Conservation (phyloP, 2,113 vertebrate genomes). For the Pteronura brasiliensis region DNA sequence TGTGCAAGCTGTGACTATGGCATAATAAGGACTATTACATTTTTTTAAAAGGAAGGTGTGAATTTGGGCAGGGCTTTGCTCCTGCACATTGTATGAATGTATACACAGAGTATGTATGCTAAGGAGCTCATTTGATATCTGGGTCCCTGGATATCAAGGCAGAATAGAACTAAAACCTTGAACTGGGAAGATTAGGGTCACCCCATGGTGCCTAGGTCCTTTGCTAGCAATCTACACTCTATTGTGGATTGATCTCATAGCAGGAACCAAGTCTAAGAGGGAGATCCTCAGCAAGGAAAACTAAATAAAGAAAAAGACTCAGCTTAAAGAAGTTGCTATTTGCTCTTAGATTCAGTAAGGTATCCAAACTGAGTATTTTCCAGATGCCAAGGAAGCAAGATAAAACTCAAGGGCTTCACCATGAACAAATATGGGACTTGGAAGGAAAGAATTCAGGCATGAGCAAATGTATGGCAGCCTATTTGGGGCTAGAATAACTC, state of each 20-base stretch:
- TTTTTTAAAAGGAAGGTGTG: not conserved
- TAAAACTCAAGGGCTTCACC: not conserved
- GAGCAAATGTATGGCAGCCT: not conserved
- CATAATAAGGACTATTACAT: not conserved
- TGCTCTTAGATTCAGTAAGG: not conserved
- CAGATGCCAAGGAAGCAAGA: not conserved
- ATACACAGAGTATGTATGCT: not conserved
- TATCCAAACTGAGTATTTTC: constrained; percentile 14
- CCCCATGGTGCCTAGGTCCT: not conserved
- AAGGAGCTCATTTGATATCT: not conserved
- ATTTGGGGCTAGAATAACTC: not conserved
- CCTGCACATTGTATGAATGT: not conserved
- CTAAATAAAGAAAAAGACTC: not conserved
- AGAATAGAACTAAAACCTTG: not conserved
- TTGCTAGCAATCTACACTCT: not conserved
- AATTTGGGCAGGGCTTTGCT: not conserved
- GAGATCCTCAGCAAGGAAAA: not conserved
- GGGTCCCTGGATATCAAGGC: not conserved
- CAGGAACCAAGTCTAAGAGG: not conserved
- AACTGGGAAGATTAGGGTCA: not conserved
- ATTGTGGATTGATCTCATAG: not conserved
- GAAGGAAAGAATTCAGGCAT: not conserved
- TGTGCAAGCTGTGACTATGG: not conserved
- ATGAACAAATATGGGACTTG: not conserved
- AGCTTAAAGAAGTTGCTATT: not conserved